A percentile compares a stretch with the other conserved stretches of the same genome.
These are phyloP conservation scores for Trachelus stipa DNA, from an alignment of 2,888 invertebrate species.

Conservation along the genomic window DNA sequence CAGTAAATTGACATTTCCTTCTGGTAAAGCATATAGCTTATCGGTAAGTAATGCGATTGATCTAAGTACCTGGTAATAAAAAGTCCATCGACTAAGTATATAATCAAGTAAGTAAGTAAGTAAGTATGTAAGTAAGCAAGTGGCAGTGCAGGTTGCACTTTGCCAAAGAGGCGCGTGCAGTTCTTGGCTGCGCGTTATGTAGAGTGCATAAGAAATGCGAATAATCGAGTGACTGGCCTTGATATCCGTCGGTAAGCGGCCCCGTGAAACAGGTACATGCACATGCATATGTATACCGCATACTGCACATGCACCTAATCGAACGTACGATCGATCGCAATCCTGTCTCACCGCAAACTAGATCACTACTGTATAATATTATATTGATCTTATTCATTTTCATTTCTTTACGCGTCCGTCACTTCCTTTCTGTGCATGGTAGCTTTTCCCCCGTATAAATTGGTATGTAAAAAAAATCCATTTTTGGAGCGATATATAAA, in stretches of 20 bases:
- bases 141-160: neutral
- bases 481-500: neutral
- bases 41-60: neutral
- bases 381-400: neutral
- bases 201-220: conserved; percentile 47
- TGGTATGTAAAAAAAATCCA: neutral
- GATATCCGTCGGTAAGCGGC: conserved; percentile 45
- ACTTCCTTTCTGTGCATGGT: neutral
- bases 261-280: conserved; percentile 17
- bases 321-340: conserved; percentile 3
- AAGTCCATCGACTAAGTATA: neutral
- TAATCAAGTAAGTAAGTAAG: neutral
- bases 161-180: neutral
- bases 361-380: conserved; percentile 13
- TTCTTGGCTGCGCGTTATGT: conserved; percentile 30
- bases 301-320: conserved; percentile 4
- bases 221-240: conserved; percentile 56
- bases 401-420: neutral
- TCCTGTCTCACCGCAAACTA: conserved; percentile 16
- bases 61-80: neutral
- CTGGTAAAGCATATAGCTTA: neutral
- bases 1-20: neutral
- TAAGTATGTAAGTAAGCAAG: neutral
- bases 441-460: neutral
- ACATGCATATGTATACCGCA: conserved; percentile 1